A percentile compares a stretch with the other conserved stretches of the same genome.
Evolutionary conservation across 2,888 invertebrate genomes (phyloP).

Genomic region (Scaptomyza polygonia): DNA sequence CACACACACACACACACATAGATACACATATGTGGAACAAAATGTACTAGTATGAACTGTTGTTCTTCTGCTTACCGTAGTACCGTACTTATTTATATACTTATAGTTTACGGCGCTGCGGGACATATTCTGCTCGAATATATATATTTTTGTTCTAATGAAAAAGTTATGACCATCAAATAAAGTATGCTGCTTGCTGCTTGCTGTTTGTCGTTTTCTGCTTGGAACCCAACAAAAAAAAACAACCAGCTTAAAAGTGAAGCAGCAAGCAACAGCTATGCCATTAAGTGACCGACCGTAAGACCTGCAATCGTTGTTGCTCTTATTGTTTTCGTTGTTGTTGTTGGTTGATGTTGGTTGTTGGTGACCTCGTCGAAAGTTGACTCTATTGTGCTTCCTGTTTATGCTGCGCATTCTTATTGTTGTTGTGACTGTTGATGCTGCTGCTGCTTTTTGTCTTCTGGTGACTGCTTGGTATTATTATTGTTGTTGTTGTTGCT

Average conservation of each 20-base stretch:
- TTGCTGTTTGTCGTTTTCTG: constrained; percentile 9
- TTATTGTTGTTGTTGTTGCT: constrained; percentile 51
- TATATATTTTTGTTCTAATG: constrained; percentile 81
- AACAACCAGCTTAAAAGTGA: constrained; percentile 65
- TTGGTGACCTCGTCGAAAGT: constrained; percentile 74
- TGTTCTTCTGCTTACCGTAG: constrained; percentile 30
- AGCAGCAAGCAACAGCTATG: constrained; percentile 54
- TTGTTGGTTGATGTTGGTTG: constrained; percentile 27
- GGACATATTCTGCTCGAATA: constrained; percentile 76
- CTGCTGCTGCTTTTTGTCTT: constrained; percentile 47
- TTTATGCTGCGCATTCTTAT: constrained; percentile 65
- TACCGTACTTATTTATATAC: constrained; percentile 75
- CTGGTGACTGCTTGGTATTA: constrained; percentile 29
- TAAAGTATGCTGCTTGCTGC: constrained; percentile 73
- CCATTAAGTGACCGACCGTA: constrained; percentile 77
- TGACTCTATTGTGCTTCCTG: constrained; percentile 77
- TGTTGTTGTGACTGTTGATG: constrained; percentile 56
- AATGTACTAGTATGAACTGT: constrained; percentile 45
- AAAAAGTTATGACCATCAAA: constrained; percentile 79
- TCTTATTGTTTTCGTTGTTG: constrained; percentile 24
- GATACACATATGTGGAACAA: constrained; percentile 48
- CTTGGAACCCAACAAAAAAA: constrained; percentile 16
- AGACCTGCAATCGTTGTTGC: constrained; percentile 70
- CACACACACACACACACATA: constrained; percentile 17
- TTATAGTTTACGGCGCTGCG: constrained; percentile 79